Base-by-base conservation (phyloP, 2,113 vertebrate genomes). In the Microcebus jonahi region DNA sequence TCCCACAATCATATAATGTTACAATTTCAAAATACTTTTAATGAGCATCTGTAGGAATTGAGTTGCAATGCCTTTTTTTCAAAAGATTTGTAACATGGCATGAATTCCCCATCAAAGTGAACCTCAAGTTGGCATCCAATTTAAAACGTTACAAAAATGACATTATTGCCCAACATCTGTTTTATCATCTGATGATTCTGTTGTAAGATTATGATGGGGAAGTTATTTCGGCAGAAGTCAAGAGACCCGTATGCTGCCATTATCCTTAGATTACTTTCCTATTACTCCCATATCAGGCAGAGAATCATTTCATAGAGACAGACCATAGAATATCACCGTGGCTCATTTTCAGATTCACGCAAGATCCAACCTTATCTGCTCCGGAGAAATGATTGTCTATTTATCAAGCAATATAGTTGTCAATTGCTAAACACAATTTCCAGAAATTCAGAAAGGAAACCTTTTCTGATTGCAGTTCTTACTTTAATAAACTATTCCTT, bases 11-110 rank as follows among this genome's bases (percentile, higher is more conserved):
- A 77, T 88, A 91, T 94, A 97, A 97, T 91, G 85, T 84, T 91
- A 94, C 92, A 93, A 96, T 98, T 97, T 97, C 95, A 97, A 97
- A 97, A 88, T 90, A 94, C 67, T 90, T 96, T 96, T 96, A 98
- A 97, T 55, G 90, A 97, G 80, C 88, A 97, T 95, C 96, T 96
- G 90, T 91, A 97, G 84, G 36, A 97, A 97, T 90, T 94, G 94
- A 97, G 61, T 96, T 95, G 90, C 82, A 95, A 97, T 92, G 61
- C 11, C 34, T 93, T 95, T 95, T 95, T 96, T 94, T 76, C 71
- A 91, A 90, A 96, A 96, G 87, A 97, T 95, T 95, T 93, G 81
- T 87, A 96, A 82, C 55, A 94, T 97, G 84, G 92, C 76, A 86
- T 71, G 67, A 97, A 97, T 97, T 95, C 50, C 76, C 95, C 84